A percentile compares a stretch with the other conserved stretches of the same genome.
These are phyloP conservation scores for Phrynocephalus vlangalii DNA, from an alignment of 2,797 vertebrate genomes.

Conservation along the genomic window DNA sequence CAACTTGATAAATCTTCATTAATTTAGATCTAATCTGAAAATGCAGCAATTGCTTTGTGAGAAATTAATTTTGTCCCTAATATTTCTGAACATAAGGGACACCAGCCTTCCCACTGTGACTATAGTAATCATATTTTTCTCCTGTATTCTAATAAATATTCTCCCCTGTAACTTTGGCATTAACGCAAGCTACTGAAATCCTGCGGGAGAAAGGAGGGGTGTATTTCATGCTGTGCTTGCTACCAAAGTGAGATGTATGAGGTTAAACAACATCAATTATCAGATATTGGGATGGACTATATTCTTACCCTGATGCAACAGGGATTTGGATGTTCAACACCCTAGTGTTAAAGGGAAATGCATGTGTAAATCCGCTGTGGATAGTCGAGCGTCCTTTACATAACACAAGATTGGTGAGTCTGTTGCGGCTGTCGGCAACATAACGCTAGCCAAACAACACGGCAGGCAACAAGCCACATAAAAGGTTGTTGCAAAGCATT, in stretches of 20 bases:
- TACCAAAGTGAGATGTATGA: background rate
- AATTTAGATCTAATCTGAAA: slow-evolving; percentile 58
- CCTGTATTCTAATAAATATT: slow-evolving; percentile 10
- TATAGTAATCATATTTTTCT: slow-evolving; percentile 25
- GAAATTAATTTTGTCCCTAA: slow-evolving; percentile 55
- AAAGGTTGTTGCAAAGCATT: background rate
- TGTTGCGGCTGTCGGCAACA: background rate
- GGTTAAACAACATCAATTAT: slow-evolving; percentile 11
- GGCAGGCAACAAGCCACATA: slow-evolving; percentile 21
- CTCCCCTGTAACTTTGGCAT: slow-evolving; percentile 9
- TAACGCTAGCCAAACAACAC: background rate
- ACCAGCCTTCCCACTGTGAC: slow-evolving; percentile 2
- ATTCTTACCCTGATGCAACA: slow-evolving; percentile 35
- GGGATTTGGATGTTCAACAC: slow-evolving; percentile 15
- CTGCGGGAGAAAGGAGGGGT: background rate
- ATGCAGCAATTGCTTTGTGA: slow-evolving; percentile 41
- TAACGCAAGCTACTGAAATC: slow-evolving; percentile 24
- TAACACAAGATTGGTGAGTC: background rate
- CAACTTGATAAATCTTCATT: slow-evolving; percentile 58
- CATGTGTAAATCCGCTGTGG: slow-evolving; percentile 8
- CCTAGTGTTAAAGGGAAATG: slow-evolving; percentile 26
- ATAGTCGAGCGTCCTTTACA: slow-evolving; percentile 18
- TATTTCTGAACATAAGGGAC: slow-evolving; percentile 40
- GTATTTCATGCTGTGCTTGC: slow-evolving; percentile 33
- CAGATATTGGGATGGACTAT: background rate